phyloP scores from a whole-genome alignment of 2,113 vertebrate genomes.

The Anhinga anhinga region DNA sequence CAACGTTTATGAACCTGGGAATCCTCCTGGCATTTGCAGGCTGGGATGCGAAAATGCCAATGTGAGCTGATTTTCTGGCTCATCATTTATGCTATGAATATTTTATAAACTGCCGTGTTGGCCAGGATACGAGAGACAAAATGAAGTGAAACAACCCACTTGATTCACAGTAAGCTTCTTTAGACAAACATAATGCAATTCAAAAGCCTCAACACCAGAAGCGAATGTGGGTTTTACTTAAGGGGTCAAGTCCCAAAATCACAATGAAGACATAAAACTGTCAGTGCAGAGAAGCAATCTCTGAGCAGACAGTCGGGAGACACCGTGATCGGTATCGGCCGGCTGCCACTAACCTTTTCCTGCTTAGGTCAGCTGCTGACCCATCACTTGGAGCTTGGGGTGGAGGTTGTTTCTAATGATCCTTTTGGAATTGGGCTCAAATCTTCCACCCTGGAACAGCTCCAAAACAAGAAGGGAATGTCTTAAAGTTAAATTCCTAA shows the following conservation, averaged over 20 bases:
- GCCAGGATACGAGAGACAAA: neutral
- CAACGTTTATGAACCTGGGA: neutral
- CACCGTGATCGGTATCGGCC: rapidly evolving
- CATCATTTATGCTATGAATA: neutral
- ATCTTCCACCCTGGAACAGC: neutral
- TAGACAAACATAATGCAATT: neutral
- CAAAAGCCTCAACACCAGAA: neutral
- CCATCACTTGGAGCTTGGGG: neutral
- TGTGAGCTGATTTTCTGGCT: neutral
- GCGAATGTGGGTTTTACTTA: neutral
- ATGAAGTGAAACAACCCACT: neutral
- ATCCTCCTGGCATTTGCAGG: neutral
- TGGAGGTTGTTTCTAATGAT: neutral
- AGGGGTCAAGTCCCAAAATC: neutral
- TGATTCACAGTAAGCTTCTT: neutral
- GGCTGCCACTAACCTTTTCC: rapidly evolving
- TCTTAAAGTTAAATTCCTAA: neutral
- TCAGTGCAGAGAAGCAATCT: neutral
- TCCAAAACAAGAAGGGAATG: neutral
- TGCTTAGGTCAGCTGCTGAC: neutral
- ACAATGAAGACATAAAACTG: neutral
- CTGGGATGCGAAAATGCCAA: neutral
- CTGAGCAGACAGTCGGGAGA: rapidly evolving
- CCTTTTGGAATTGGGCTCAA: neutral
- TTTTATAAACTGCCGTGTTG: neutral